A percentile compares a stretch with the other conserved stretches of the same genome.
Evolutionary conservation across 1,140 invertebrate genomes (phyloP).

Genomic region (Drosophila nebulosa): DNA sequence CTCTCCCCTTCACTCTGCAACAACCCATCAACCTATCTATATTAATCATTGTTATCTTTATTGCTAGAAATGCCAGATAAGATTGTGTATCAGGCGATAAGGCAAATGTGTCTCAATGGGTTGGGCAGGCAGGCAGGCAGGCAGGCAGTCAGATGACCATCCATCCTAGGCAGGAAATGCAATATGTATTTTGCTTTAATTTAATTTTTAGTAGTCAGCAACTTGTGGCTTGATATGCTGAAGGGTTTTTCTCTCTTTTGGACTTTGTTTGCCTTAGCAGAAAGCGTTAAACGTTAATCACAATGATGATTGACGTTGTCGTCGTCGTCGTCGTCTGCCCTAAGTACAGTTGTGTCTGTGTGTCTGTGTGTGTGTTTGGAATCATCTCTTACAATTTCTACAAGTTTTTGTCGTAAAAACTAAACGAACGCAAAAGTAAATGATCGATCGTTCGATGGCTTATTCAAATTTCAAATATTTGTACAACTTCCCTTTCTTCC

Average conservation of each 20-base stretch:
- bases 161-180: conserved; percentile 41
- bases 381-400: not conserved
- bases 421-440: not conserved
- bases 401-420: not conserved
- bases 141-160: too few relatives aligned
- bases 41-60: not conserved
- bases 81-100: not conserved
- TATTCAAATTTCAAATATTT: not conserved
- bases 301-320: not conserved
- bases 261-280: conserved; percentile 8
- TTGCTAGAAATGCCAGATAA: not conserved
- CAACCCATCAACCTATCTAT: not conserved
- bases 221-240: conserved; percentile 4
- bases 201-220: conserved; percentile 43
- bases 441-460: not conserved
- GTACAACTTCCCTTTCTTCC: not conserved
- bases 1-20: too few relatives aligned
- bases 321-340: not conserved
- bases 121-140: too few relatives aligned
- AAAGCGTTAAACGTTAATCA: conserved; percentile 11
- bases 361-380: not conserved
- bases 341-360: not conserved
- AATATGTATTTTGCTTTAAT: conserved; percentile 47
- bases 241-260: conserved; percentile 39
- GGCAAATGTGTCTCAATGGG: too few relatives aligned